These are phyloP conservation scores for Vanessa cardui DNA, from an alignment of 2,888 invertebrate genomes.

Conservation along the genomic window DNA sequence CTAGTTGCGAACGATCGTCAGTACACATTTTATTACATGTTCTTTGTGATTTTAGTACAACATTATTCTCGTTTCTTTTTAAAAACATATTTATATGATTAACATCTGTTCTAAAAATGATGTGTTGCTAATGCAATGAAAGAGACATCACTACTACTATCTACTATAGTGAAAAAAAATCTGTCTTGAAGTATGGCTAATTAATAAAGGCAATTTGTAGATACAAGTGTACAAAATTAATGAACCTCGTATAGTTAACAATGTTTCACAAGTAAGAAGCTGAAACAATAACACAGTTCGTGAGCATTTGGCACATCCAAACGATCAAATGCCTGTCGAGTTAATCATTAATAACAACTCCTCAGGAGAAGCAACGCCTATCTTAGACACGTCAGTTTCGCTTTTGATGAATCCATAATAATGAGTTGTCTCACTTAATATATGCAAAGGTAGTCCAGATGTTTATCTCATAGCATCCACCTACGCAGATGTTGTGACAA, in stretches of 20 bases:
- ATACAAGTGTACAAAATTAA: not conserved
- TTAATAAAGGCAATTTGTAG: not conserved
- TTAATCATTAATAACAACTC: slow-evolving; percentile 54
- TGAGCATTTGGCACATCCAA: slow-evolving; percentile 53
- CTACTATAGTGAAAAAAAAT: too few species aligned
- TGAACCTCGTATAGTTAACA: not conserved
- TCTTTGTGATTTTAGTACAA: slow-evolving; percentile 55
- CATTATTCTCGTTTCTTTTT: slow-evolving; percentile 56
- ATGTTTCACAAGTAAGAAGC: slow-evolving; percentile 4
- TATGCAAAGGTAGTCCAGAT: slow-evolving; percentile 52
- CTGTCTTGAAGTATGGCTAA: not conserved
- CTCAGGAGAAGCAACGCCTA: slow-evolving; percentile 57
- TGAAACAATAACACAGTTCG: slow-evolving; percentile 31
- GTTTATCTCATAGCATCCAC: slow-evolving; percentile 50
- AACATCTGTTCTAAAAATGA: slow-evolving; percentile 59
- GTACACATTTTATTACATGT: slow-evolving; percentile 39
- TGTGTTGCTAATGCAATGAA: not conserved
- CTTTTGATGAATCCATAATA: slow-evolving; percentile 59
- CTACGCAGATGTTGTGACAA: slow-evolving; percentile 49
- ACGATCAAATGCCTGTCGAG: slow-evolving; percentile 56
- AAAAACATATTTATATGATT: slow-evolving; percentile 63
- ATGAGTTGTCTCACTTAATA: slow-evolving; percentile 53
- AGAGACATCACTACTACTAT: not conserved
- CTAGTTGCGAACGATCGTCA: slow-evolving; percentile 23
- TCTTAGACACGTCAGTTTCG: slow-evolving; percentile 51